Base-by-base conservation (phyloP, 2,113 vertebrate species). In the Callopanchax toddi region DNA sequence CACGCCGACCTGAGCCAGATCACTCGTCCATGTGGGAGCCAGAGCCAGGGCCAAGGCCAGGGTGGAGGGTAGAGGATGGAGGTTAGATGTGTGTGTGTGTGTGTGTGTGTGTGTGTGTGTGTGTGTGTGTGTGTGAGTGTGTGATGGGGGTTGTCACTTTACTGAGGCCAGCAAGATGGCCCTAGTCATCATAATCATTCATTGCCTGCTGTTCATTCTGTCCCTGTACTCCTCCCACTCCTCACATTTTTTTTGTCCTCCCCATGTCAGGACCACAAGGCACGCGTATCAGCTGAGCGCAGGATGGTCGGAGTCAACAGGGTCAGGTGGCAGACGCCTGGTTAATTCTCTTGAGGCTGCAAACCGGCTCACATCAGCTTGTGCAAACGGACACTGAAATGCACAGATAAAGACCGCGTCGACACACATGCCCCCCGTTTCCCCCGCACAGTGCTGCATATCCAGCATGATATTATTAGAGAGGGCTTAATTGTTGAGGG, bases 291-390 rank as follows among this genome's bases (percentile, higher is more conserved):
- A 87, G 86, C 87, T 91, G 87, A 90, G 86, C 74, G 76, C 77
- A 78, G 84, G 81, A 84, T 65, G 83, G 74, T 80, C 34, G 15
- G 85, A 86, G 90, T 91, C 85, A 87, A 57, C 26, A 51, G 83
- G 92, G 91, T 91, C 89, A 91, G 75, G 75, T 82, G 87, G 90
- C 90, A 91, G 91, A 90, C 87, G 91, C 90, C 86, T 90, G 79
- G 88, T 92, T 93, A 90, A 92, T 83, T 88, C 92, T 89, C 90
- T 60, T 39, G 89, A 81, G 91, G 79, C 39, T 43, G 23, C 66
- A 63, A 62, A 87, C 72, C 43, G 57, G n/a, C 81, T 73, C 11
- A 22, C 48, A 34, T 78, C 71, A 69, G 56, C 66, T 70, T 55
- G 20, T 12, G 11, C 74, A 67, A 55, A 84, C 59, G 22, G 65